Conservation (phyloP, 2,888 invertebrate species). For the Lapara coniferarum region DNA sequence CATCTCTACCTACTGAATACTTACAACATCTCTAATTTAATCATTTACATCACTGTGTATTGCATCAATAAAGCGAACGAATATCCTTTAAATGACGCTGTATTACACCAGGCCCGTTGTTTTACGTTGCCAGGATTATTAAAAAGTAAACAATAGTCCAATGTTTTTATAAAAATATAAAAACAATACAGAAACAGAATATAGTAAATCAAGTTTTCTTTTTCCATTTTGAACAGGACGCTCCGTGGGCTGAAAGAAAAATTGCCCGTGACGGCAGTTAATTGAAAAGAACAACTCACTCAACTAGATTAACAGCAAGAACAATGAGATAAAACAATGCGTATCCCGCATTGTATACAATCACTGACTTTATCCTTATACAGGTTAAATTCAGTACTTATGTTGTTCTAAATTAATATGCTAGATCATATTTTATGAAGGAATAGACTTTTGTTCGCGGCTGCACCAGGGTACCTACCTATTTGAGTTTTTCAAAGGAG, state of each 20-base stretch:
- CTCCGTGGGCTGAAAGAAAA: slow-evolving; percentile 46
- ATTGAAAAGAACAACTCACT: slow-evolving; percentile 57
- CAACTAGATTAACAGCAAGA: slow-evolving; percentile 48
- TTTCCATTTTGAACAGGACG: slow-evolving; percentile 39
- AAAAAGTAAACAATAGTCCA: neutral
- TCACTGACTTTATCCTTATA: neutral
- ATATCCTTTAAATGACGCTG: no score
- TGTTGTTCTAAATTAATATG: neutral
- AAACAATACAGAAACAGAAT: slow-evolving; percentile 31
- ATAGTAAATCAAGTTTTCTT: slow-evolving; percentile 37
- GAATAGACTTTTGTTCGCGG: no score
- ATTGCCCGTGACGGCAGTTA: slow-evolving; percentile 57
- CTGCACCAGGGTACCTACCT: no score
- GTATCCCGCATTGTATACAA: slow-evolving; percentile 30
- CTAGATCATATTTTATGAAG: neutral
- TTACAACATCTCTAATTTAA: no score
- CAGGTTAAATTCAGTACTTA: neutral
- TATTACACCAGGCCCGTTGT: no score
- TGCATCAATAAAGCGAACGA: no score
- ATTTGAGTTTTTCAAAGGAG: no score
- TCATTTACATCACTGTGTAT: no score
- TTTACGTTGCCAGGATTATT: no score
- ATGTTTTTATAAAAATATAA: no score
- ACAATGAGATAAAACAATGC: slow-evolving; percentile 35
- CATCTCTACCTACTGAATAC: no score